A percentile compares a stretch with the other conserved stretches of the same genome.
Conservation (phyloP, 2,113 vertebrate genomes). For the Aythya baeri region DNA sequence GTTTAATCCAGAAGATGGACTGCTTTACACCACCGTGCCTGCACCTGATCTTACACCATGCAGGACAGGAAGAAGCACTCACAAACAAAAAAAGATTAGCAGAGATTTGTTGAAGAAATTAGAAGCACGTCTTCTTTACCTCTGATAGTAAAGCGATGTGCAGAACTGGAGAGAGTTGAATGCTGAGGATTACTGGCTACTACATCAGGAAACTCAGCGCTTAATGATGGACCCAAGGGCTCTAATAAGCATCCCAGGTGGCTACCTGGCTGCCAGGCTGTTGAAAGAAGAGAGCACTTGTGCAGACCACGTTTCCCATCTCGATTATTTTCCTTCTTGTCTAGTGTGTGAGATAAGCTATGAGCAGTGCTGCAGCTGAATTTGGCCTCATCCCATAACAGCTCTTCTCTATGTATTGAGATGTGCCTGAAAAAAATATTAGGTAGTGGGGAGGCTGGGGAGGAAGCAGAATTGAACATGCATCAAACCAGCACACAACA, state of each 20-base stretch:
- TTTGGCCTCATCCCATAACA: neutral
- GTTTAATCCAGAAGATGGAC: neutral
- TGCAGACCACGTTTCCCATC: neutral
- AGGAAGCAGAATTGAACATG: neutral
- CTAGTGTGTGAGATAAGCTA: neutral
- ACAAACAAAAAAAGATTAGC: neutral
- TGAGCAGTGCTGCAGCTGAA: neutral
- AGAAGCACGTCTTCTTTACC: neutral
- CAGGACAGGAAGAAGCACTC: neutral
- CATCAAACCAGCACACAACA: neutral
- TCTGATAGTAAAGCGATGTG: neutral
- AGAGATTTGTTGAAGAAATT: neutral
- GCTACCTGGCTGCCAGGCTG: neutral
- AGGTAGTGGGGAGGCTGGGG: neutral
- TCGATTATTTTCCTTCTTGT: neutral
- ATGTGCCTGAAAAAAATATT: neutral
- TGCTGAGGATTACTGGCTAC: neutral
- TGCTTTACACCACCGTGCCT: neutral
- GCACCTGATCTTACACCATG: fast-evolving
- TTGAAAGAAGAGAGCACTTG: neutral
- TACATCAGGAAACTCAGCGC: neutral
- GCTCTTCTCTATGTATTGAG: neutral
- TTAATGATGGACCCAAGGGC: neutral
- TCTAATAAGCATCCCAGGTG: neutral
- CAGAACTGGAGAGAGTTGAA: neutral